Evolutionary conservation across 2,113 vertebrate species (phyloP).

Genomic region (Panthera leo): DNA sequence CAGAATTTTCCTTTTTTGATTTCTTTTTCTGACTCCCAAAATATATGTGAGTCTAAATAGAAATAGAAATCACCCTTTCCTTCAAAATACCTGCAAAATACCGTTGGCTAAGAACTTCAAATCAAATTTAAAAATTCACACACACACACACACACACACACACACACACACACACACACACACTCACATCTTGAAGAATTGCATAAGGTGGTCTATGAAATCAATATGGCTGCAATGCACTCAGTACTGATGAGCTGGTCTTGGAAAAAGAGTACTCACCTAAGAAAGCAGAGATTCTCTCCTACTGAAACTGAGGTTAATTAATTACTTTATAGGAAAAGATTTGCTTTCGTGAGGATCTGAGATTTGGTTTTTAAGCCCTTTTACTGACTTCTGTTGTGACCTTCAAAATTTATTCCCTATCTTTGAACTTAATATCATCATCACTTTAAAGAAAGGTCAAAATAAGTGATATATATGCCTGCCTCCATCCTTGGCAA

Average conservation of each 20-base stretch:
- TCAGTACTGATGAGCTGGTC: constrained; percentile 19
- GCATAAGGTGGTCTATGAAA: not conserved
- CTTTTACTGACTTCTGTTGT: not conserved
- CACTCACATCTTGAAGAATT: not conserved
- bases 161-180: not conserved
- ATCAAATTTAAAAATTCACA: not conserved
- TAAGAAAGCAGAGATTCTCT: not conserved
- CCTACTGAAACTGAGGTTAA: not conserved
- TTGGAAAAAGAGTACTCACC: not conserved
- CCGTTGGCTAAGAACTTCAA: not conserved
- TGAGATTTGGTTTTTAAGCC: not conserved
- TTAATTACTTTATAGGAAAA: not conserved
- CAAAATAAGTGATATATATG: not conserved
- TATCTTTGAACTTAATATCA: not conserved
- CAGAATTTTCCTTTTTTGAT: not conserved
- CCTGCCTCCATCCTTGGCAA: not conserved
- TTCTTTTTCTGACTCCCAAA: not conserved
- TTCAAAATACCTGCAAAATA: not conserved
- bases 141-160: not conserved
- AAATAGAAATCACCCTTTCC: not conserved
- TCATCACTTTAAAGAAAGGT: not conserved
- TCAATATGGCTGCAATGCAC: not conserved
- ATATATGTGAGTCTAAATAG: not conserved
- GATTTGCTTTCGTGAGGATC: not conserved
- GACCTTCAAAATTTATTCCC: not conserved